These are phyloP conservation scores for Pomacea canaliculata DNA, from an alignment of 2,888 invertebrate species.

Conservation along the genomic window DNA sequence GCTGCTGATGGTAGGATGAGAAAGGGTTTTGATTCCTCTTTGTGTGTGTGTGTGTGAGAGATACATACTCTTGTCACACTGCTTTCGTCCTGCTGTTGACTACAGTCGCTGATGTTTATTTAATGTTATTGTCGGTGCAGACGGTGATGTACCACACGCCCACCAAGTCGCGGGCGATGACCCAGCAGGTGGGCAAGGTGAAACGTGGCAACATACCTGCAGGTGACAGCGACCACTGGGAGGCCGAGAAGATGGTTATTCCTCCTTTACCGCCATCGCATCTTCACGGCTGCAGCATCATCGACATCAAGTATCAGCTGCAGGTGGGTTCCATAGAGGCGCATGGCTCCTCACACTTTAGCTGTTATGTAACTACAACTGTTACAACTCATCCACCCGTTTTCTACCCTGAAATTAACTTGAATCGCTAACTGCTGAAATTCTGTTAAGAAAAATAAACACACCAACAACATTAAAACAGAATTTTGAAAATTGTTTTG, in stretches of 20 bases:
- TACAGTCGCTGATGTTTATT: no score
- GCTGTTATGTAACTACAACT: no score
- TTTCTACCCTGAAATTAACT: no score
- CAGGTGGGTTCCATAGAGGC: conserved; percentile 41
- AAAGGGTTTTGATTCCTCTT: no score
- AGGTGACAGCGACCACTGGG: conserved; percentile 88
- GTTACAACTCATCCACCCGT: no score
- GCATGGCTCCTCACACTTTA: not conserved
- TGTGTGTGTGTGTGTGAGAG: no score
- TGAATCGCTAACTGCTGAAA: no score
- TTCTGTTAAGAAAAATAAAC: no score
- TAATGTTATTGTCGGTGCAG: conserved; percentile 56
- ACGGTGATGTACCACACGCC: conserved; percentile 74
- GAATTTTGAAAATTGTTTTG: not conserved
- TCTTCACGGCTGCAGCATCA: conserved; percentile 92
- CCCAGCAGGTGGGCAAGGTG: conserved; percentile 78
- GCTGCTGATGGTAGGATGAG: conserved; percentile 77
- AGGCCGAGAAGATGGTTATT: conserved; percentile 89
- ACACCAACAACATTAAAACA: no score
- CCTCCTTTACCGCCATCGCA: conserved; percentile 95
- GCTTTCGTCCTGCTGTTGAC: not conserved
- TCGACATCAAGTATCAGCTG: conserved; percentile 83
- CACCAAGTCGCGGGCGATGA: conserved; percentile 71
- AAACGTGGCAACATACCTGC: conserved; percentile 86
- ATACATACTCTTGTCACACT: not conserved